phyloP scores from a whole-genome alignment of 2,797 vertebrate genomes.

The Microctenopoma stevenorrisi region DNA sequence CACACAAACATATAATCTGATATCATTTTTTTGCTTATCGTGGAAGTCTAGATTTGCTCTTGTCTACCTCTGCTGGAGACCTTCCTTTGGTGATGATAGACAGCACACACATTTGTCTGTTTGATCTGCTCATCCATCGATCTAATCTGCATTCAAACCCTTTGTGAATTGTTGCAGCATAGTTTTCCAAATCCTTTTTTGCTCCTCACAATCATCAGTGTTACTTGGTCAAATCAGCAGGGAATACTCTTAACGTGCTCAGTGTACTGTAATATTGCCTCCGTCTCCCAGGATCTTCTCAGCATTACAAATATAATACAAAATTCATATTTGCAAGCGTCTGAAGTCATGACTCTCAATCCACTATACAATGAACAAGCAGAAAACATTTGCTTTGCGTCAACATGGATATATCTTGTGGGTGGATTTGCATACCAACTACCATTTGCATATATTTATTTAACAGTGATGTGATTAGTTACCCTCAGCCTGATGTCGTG shows the following conservation, averaged over 20 bases:
- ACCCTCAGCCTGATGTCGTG: slow-evolving; percentile 46
- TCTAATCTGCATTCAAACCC: slow-evolving; percentile 16
- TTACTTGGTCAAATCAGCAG: slow-evolving; percentile 44
- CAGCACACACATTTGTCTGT: not conserved
- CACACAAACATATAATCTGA: no score
- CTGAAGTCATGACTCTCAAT: slow-evolving; percentile 61
- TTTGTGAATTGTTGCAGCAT: slow-evolving; percentile 12
- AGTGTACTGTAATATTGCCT: slow-evolving; percentile 55
- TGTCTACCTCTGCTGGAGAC: not conserved
- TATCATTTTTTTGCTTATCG: no score
- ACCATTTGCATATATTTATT: slow-evolving; percentile 65
- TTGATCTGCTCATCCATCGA: not conserved
- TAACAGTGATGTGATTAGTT: slow-evolving; percentile 68
- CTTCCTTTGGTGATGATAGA: not conserved
- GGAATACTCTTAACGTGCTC: slow-evolving; percentile 59
- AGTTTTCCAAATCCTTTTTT: slow-evolving; percentile 31
- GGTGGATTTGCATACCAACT: slow-evolving; percentile 53
- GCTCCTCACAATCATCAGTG: slow-evolving; percentile 30
- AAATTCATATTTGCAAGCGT: slow-evolving; percentile 61
- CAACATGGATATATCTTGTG: slow-evolving; percentile 38
- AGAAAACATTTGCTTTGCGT: slow-evolving; percentile 58
- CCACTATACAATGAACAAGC: slow-evolving; percentile 44
- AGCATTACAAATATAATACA: slow-evolving; percentile 57
- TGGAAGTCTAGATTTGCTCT: no score
- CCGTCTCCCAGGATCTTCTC: slow-evolving; percentile 48